A percentile compares a stretch with the other conserved stretches of the same genome.
These are phyloP conservation scores for Anser cygnoides DNA, from an alignment of 2,113 vertebrate genomes.

Conservation along the genomic window DNA sequence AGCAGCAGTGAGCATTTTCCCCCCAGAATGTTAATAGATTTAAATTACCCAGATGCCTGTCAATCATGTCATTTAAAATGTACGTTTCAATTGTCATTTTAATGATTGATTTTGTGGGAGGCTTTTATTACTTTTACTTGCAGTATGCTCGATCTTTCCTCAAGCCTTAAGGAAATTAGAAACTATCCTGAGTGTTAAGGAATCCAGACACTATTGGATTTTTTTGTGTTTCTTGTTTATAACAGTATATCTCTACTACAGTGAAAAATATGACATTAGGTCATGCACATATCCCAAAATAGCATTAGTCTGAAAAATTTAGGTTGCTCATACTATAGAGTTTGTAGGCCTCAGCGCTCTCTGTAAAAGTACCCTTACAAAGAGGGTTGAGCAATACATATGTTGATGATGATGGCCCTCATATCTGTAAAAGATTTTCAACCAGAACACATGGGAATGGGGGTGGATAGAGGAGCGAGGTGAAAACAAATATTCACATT, in stretches of 20 bases:
- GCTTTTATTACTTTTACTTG: constrained; percentile 12
- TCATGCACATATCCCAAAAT: neutral
- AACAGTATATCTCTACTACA: neutral
- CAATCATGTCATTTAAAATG: constrained; percentile 13
- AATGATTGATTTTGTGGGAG: neutral
- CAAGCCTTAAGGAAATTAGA: neutral
- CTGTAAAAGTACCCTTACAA: neutral
- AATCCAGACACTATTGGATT: neutral
- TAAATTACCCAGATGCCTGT: neutral
- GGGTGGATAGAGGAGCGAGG: neutral
- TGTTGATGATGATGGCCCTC: constrained; percentile 10
- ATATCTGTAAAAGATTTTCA: neutral
- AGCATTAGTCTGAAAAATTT: neutral
- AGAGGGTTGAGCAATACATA: neutral
- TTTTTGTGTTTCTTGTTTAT: neutral
- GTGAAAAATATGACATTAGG: neutral
- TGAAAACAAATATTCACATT: constrained; percentile 33
- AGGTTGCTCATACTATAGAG: neutral
- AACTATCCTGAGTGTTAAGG: neutral
- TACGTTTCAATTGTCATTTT: constrained; percentile 37
- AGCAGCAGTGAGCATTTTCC: neutral
- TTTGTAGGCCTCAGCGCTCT: neutral
- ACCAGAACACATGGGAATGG: neutral
- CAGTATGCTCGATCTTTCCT: neutral
- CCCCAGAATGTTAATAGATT: constrained; percentile 19